These are phyloP conservation scores for Melanotaenia trifasciata DNA, from an alignment of 2,797 vertebrate species.

Conservation along the genomic window DNA sequence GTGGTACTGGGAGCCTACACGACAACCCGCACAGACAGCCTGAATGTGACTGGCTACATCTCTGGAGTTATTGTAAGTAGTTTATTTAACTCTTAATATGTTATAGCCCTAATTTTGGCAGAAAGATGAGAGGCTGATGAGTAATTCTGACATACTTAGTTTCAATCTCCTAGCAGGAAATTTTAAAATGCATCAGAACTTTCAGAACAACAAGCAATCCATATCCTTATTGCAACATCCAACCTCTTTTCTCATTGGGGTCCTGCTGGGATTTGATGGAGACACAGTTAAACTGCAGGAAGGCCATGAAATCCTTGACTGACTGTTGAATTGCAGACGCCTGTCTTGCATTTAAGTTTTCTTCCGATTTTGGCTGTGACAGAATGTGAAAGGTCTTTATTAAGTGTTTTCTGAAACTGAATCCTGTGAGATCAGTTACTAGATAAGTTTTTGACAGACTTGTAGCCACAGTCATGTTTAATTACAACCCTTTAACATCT, in stretches of 20 bases:
- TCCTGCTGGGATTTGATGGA: not conserved
- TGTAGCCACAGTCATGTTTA: not conserved
- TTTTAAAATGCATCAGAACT: slow-evolving; percentile 7
- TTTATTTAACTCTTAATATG: not conserved
- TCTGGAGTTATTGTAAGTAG: slow-evolving; percentile 79
- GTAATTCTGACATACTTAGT: not conserved
- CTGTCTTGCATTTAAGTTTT: not conserved
- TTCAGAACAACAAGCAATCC: slow-evolving; percentile 1
- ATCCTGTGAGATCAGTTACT: not conserved
- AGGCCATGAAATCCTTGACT: not conserved
- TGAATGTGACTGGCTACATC: slow-evolving; percentile 74
- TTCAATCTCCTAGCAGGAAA: not conserved
- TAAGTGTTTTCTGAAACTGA: not conserved
- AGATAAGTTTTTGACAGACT: not conserved
- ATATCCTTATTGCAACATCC: not conserved
- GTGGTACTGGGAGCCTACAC: slow-evolving; percentile 76
- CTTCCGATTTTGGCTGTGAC: not conserved
- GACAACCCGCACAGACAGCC: slow-evolving; percentile 74
- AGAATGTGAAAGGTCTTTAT: not conserved
- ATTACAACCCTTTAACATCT: not conserved
- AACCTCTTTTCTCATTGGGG: not conserved
- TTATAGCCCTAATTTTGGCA: not conserved
- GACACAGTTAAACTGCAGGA: not conserved
- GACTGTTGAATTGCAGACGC: not conserved
- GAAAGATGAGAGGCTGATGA: not conserved